Evolutionary conservation across 1,140 invertebrate genomes (phyloP), one percentile per base, ranked within the genome.

Genomic region (Saccostrea cuccullata): DNA sequence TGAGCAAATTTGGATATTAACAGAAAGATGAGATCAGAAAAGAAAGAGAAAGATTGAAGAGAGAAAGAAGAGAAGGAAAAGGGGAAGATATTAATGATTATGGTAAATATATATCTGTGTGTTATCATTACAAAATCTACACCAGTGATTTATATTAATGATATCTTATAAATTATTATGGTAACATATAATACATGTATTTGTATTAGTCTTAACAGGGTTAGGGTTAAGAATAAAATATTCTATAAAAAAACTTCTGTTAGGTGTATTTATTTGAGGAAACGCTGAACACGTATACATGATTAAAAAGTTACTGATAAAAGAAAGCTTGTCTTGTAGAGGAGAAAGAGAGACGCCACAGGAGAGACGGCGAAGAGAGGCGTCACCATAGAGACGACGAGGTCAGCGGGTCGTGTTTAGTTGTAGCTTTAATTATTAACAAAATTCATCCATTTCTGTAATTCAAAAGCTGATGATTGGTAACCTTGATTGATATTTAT

Each of bases 1-100:
- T 36, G 30, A 36, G 30, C 30, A 36, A 36, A 36, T 64, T 84
- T 58, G 8, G 40, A 84, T 20, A 20, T 26, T 26, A 67, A 55
- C 30, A 89, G 85, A 86, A 84, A 86, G 88, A 89, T 84, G 85
- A 86, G 5, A 84, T 86, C 13, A 84, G 88, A 55, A 86, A 82
- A 84, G 88, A 86, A 82, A 86, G 89, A 85, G 82, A 86, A 88
- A 64, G 82, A 77, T 55, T 58, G 40, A 88, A 83, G 67, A 56
- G 55, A 70, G 85, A 85, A 86, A 84, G 89, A 85, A 47, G 85
- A 82, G 85, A 90, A 64, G 85, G 85, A 60, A 58, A 89, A 55
- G 84, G 84, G 30, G 87, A 86, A 47, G 89, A 88, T 23, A 82
- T 47, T 82, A 86, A 86, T 64, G 47, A 85, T 8, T 17, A 36